Conservation (phyloP, 1,140 invertebrate genomes). For the Musca vetustissima region DNA sequence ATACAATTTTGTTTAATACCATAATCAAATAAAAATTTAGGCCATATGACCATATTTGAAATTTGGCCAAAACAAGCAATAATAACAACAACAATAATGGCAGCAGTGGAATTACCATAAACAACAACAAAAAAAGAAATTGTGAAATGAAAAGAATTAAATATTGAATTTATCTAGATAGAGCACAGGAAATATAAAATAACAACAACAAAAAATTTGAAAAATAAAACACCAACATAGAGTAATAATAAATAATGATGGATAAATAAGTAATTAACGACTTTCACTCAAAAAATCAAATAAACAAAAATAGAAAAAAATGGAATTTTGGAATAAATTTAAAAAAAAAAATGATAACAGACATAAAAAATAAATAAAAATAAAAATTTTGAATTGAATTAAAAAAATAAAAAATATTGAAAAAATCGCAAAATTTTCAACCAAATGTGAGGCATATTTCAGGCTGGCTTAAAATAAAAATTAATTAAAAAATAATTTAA, state of each 20-base stretch:
- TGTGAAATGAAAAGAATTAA: not conserved
- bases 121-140: constrained; percentile 8
- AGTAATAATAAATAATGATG: too few relatives aligned
- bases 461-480: too few relatives aligned
- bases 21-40: constrained; percentile 4
- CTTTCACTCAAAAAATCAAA: too few relatives aligned
- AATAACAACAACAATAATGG: not conserved
- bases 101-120: constrained; percentile 3
- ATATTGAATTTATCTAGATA: not conserved
- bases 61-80: not conserved
- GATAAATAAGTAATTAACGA: too few relatives aligned
- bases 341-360: too few relatives aligned
- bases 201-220: not conserved
- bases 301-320: too few relatives aligned
- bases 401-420: too few relatives aligned
- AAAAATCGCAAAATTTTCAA: too few relatives aligned
- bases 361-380: too few relatives aligned
- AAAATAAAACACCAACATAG: not conserved
- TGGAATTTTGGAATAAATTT: not conserved
- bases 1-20: not conserved
- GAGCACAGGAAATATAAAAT: not conserved
- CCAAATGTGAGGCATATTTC: too few relatives aligned
- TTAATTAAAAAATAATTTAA: too few relatives aligned
- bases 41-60: not conserved
- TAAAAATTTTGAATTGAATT: not conserved